These are phyloP conservation scores for Nomada lathburiana DNA, from an alignment of 2,888 invertebrate species.

Conservation along the genomic window DNA sequence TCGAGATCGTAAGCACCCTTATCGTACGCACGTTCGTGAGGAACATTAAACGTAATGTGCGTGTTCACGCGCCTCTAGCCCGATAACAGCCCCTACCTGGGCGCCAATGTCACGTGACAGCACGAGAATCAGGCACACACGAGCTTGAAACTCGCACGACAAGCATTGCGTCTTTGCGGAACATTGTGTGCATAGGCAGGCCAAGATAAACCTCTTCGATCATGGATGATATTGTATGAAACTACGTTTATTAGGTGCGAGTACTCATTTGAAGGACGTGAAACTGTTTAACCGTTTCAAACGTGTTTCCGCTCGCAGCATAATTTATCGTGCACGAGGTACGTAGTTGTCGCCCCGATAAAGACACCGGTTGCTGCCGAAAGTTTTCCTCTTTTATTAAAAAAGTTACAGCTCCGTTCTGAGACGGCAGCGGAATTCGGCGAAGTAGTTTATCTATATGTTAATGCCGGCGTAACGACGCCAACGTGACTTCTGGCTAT, in stretches of 20 bases:
- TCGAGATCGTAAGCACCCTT: constrained; percentile 62
- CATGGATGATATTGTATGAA: neutral
- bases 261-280: too few species aligned
- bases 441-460: constrained; percentile 66
- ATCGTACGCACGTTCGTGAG: constrained; percentile 65
- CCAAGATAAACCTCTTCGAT: neutral
- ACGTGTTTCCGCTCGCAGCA: neutral
- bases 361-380: constrained; percentile 21
- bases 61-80: constrained; percentile 66
- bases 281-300: too few species aligned
- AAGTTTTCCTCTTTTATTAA: constrained; percentile 61
- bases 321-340: constrained; percentile 57
- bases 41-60: constrained; percentile 66
- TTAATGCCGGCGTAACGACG: constrained; percentile 60
- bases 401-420: constrained; percentile 57
- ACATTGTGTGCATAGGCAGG: neutral
- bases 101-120: constrained; percentile 39
- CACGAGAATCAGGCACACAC: constrained; percentile 31
- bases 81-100: constrained; percentile 60
- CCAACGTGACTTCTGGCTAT: constrained; percentile 56
- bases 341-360: neutral
- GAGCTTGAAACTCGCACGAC: constrained; percentile 9
- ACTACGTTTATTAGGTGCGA: neutral
- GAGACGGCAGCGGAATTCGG: constrained; percentile 47
- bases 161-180: neutral